Conservation (phyloP, 2,113 vertebrate genomes). For the Martes martes region DNA sequence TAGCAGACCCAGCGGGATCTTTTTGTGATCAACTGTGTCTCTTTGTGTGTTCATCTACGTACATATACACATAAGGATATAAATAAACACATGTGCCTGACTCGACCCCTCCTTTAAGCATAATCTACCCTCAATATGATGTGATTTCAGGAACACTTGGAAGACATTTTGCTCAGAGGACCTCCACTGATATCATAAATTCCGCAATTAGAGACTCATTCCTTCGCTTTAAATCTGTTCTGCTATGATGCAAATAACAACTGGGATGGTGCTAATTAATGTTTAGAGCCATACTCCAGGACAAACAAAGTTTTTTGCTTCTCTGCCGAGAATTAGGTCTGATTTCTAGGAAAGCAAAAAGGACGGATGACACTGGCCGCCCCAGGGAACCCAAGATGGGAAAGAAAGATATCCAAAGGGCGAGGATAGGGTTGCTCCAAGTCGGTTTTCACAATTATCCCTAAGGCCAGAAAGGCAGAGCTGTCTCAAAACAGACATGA, state of each 20-base stretch:
- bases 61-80: fast-evolving
- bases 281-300: neutral
- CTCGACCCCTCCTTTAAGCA: neutral
- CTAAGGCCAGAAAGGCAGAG: neutral
- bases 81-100: neutral
- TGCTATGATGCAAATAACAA: neutral
- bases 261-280: neutral
- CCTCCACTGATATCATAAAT: neutral
- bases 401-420: neutral
- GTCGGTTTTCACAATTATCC: neutral
- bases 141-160: neutral
- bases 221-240: neutral
- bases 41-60: neutral
- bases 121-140: neutral
- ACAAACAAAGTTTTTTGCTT: neutral
- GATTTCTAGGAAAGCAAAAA: neutral
- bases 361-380: neutral
- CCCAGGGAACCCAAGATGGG: neutral
- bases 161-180: neutral
- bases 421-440: neutral
- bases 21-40: neutral
- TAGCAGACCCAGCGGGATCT: neutral
- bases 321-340: neutral
- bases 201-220: neutral
- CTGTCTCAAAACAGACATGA: conserved; percentile 33